These are phyloP conservation scores for Paramormyrops hopkinsi DNA, from an alignment of 2,797 vertebrate species.

Conservation along the genomic window DNA sequence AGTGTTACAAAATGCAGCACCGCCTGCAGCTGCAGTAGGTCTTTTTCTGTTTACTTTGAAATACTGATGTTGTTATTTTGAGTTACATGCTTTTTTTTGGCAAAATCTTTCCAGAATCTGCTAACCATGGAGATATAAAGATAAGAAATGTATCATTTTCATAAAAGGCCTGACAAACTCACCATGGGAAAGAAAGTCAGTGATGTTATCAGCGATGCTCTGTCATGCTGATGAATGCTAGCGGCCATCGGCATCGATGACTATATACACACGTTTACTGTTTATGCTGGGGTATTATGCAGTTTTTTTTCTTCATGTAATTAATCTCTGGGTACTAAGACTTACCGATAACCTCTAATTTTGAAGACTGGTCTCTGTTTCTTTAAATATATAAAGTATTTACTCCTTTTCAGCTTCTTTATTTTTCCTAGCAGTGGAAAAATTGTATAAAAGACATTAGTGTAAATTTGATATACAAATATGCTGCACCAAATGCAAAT, in stretches of 20 bases:
- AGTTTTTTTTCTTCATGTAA: not conserved
- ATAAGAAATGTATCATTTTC: not conserved
- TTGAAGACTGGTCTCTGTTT: not conserved
- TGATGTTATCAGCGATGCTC: not conserved
- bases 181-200: not conserved
- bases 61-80: not conserved
- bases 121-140: not conserved
- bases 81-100: not conserved
- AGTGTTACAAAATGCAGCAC: not conserved
- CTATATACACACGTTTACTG: not conserved
- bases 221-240: not conserved
- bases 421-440: not conserved
- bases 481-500: not conserved
- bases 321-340: not conserved
- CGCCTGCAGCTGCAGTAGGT: not conserved
- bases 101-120: not conserved
- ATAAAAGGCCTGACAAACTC: not conserved
- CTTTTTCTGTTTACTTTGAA: not conserved
- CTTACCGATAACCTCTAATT: not conserved
- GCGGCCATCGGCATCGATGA: not conserved
- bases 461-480: not conserved
- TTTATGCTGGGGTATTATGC: not conserved
- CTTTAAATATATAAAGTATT: not conserved
- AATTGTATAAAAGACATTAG: not conserved
- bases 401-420: not conserved